Evolutionary conservation across 2,888 invertebrate species (phyloP).

Genomic region (Scaptomyza flava): DNA sequence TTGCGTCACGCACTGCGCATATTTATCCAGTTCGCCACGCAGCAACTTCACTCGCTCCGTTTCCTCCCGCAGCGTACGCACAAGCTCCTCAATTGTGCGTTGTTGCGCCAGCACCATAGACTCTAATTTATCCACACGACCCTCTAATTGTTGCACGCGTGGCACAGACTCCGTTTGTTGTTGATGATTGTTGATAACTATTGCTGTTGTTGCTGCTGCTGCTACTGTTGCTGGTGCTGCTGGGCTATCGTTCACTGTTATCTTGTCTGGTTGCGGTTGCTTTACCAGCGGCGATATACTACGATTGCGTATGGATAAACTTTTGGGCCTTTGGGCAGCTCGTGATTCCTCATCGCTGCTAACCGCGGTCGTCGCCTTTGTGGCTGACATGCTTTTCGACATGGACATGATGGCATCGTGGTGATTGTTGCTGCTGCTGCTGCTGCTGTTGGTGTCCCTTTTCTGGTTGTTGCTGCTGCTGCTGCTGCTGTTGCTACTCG

Average conservation of each 20-base stretch:
- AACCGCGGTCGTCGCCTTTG: slow-evolving; percentile 38
- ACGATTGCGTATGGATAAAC: slow-evolving; percentile 81
- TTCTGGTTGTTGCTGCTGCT: slow-evolving; percentile 40
- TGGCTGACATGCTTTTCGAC: slow-evolving; percentile 64
- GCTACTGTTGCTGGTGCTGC: slow-evolving; percentile 34
- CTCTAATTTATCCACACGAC: slow-evolving; percentile 82
- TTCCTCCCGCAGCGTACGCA: slow-evolving; percentile 87
- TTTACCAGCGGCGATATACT: slow-evolving; percentile 81
- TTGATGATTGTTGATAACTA: slow-evolving; percentile 40
- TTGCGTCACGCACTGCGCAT: slow-evolving; percentile 89
- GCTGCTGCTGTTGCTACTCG: slow-evolving; percentile 47
- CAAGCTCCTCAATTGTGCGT: slow-evolving; percentile 88
- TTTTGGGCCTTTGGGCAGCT: slow-evolving; percentile 77
- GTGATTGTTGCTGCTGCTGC: slow-evolving; percentile 9
- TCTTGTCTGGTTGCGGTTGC: slow-evolving; percentile 19
- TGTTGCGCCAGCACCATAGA: slow-evolving; percentile 83
- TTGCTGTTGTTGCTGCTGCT: slow-evolving; percentile 22
- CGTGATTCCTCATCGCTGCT: slow-evolving; percentile 79
- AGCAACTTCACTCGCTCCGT: slow-evolving; percentile 87
- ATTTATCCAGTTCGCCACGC: slow-evolving; percentile 89
- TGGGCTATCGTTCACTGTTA: slow-evolving; percentile 37
- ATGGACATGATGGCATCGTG: slow-evolving; percentile 69
- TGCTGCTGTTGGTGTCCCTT: slow-evolving; percentile 42
- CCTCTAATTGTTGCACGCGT: slow-evolving; percentile 80
- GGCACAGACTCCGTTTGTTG: slow-evolving; percentile 40